A percentile compares a stretch with the other conserved stretches of the same genome.
Evolutionary conservation across 2,113 vertebrate genomes (phyloP).

Genomic region (Heterotis niloticus): DNA sequence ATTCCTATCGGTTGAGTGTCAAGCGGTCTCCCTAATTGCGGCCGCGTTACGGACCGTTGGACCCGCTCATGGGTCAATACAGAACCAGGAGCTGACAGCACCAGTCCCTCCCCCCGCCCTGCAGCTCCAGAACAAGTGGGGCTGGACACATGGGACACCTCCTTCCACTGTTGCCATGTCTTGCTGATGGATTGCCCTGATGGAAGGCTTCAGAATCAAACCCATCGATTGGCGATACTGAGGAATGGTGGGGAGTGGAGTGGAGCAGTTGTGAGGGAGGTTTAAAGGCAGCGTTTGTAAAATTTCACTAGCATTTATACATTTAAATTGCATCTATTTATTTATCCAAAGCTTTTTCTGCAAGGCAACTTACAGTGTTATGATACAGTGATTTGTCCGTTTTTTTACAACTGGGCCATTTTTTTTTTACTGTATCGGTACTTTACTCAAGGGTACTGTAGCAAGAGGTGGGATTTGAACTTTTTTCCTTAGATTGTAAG

Average conservation of each 20-base stretch:
- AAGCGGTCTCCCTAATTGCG: constrained; percentile 40
- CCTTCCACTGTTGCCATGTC: constrained; percentile 60
- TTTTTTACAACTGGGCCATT: no score
- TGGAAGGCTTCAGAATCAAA: constrained; percentile 68
- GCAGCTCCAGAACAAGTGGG: neutral
- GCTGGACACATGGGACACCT: constrained; percentile 7
- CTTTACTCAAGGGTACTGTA: no score
- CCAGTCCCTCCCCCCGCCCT: constrained; percentile 18
- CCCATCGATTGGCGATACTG: constrained; percentile 69
- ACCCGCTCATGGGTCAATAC: constrained; percentile 29
- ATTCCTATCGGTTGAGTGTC: constrained; percentile 45
- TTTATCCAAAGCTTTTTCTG: no score
- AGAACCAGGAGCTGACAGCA: constrained; percentile 33
- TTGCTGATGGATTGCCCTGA: constrained; percentile 74
- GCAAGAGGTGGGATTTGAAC: no score
- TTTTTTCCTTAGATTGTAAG: no score
- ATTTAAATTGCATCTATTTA: no score
- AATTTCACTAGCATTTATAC: no score
- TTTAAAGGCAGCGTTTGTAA: constrained; percentile 28
- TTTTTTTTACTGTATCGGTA: no score
- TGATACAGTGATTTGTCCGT: no score
- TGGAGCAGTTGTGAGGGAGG: constrained; percentile 47
- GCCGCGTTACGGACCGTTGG: constrained; percentile 29
- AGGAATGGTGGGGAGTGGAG: constrained; percentile 63
- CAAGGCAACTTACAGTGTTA: no score